Evolutionary conservation across 2,113 vertebrate genomes (phyloP).

Genomic region (Ctenomys sociabilis): DNA sequence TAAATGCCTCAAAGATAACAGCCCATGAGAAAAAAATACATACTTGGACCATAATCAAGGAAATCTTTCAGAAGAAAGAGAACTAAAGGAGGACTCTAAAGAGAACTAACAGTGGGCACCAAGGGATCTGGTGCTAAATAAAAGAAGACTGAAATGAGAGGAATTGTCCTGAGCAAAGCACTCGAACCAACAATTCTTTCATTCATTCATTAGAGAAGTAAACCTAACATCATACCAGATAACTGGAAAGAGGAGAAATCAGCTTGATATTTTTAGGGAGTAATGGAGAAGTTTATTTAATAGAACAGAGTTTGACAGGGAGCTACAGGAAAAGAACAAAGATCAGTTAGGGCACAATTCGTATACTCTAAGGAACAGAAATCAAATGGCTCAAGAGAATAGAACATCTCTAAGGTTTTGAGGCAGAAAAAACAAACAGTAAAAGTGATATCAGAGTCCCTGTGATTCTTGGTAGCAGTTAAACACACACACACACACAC

Average conservation of each 20-base stretch:
- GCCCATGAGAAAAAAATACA: background rate
- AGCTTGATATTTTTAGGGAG: background rate
- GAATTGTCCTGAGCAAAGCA: background rate
- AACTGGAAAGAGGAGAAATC: constrained; percentile 15
- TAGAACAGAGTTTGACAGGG: background rate
- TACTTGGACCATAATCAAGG: background rate
- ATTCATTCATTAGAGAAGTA: background rate
- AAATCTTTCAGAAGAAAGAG: background rate
- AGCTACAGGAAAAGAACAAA: background rate
- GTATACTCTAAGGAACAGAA: background rate
- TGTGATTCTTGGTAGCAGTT: background rate
- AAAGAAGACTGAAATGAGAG: background rate
- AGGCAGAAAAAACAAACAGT: background rate
- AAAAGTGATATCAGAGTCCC: background rate
- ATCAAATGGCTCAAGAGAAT: background rate
- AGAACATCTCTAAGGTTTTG: background rate
- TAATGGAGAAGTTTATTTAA: background rate
- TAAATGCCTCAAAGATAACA: background rate
- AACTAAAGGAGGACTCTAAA: background rate
- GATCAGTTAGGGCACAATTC: background rate
- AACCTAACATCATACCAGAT: background rate
- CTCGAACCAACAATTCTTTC: background rate
- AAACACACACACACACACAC: background rate
- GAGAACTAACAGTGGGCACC: too few species aligned
- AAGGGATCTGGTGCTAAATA: background rate